Base-by-base conservation (phyloP, 2,113 vertebrate genomes). In the Boulengeromyrus knoepffleri region DNA sequence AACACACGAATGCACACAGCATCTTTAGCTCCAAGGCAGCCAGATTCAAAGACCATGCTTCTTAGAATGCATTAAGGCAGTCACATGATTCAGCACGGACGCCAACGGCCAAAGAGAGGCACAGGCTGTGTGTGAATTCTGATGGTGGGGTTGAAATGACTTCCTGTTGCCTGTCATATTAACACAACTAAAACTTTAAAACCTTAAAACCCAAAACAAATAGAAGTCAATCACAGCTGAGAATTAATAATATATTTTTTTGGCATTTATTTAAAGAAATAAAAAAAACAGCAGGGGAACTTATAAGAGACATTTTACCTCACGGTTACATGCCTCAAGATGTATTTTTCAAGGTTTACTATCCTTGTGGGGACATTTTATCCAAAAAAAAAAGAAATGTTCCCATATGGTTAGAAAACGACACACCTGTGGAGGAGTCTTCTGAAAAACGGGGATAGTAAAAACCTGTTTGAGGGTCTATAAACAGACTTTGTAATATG, bases 401-500 rank as follows among this genome's bases (percentile, higher is more conserved):
- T 77, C 70, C 70, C 70, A 77, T 80, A 80, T 39, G 74, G 36
- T 80, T 80, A 80, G 74, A 17, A 80, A 80, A 80, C 31, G 74
- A 80, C 36, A 42, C 74, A 80, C 74, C 74, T 80, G 74, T 42
- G 36, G 74, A 80, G 74, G 4, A 7, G 31, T n/a, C 52, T 89
- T 45, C 47, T 58, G 19, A 62, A 85, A 85, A 85, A 31, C 15
- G 52, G 49, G 12, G 31, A 84, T 52, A 31, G 52, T 88, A 56
- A 89, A 50, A 10, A 42, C 19, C 53, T 46, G 58, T 19, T 39
- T 42, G 62, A 50, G 7, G 77, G 45, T 36, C n/a, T 50, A 83
- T 94, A 94, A 94, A 95, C 93, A 93, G 93, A 94, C 93, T 94
- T 91, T 92, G 93, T 93, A 95, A 95, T 95, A 83, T 89, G 52